Evolutionary conservation across 2,888 invertebrate species (phyloP), one percentile per base, ranked within the genome.

Genomic region (Sthenelais limicola): DNA sequence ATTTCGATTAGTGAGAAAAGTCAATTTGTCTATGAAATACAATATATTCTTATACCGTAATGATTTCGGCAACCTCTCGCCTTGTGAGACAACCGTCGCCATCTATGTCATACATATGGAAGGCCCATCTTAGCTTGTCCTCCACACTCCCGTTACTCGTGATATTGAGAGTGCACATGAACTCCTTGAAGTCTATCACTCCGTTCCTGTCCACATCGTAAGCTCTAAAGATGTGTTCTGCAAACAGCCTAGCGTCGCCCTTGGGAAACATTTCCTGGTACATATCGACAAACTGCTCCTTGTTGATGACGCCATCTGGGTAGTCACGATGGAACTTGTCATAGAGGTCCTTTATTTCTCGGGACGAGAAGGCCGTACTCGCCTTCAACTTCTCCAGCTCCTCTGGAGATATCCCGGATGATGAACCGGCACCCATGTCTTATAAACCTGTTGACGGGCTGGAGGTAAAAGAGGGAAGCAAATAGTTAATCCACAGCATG

Each of bases 161-260:
- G 38, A 70, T 51, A 24, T 38, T 52, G 38, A 70, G 26, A 21
- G 70, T 51, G 28, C 70, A 70, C 52, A 70, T 49, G 70, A 70
- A 70, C 38, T 70, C 70, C 54, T 62, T 52, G 30, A 70, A 70
- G 43, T 54, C 51, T 21, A 70, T 70, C 43, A 70, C 54, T 3
- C 70, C 70, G 38, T 70, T 70, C n/a, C 54, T n/a, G 70, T 70
- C 70, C 54, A 54, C 54, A 30, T 70, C 70, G 21, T 70, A 70
- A 0, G 70, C 70, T 4, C 54, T n/a, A 30, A 70, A 70, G 43
- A 70, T 51, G 28, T 70, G 49, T 26, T 70, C 54, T 21, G 70
- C 70, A 35, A 70, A 70, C 26, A 54, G 56, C 21, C 38, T 1
- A 12, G 70, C 70, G 54, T 70, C 54, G n/a, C 54, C 33, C 28